Evolutionary conservation across 1,140 invertebrate species (phyloP).

Genomic region (Araneus ventricosus): DNA sequence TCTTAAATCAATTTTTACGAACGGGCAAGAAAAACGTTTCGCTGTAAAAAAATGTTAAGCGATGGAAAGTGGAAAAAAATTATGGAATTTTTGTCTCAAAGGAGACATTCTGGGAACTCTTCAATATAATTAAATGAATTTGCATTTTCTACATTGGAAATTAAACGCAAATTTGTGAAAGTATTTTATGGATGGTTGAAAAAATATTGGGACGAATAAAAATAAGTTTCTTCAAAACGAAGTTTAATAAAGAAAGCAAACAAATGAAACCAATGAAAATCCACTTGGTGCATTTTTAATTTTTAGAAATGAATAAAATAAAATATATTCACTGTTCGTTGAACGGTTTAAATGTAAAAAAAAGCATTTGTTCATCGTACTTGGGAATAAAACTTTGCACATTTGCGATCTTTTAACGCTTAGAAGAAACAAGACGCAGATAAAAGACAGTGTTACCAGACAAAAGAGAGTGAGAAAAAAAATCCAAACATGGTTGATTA

Average conservation of each 20-base stretch:
- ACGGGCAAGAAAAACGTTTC: conserved; percentile 12
- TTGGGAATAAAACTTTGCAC: too few relatives aligned
- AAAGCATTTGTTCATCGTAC: too few relatives aligned
- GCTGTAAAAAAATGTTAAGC: conserved; percentile 18
- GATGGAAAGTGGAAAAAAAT: conserved; percentile 36
- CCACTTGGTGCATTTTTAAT: background rate
- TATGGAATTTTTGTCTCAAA: background rate
- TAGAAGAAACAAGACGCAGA: too few relatives aligned
- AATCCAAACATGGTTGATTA: too few relatives aligned
- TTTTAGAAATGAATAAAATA: background rate
- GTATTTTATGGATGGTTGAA: background rate
- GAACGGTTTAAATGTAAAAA: too few relatives aligned
- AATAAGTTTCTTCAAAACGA: background rate
- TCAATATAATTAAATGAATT: conserved; percentile 71
- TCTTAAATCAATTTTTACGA: conserved; percentile 68
- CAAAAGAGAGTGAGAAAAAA: too few relatives aligned
- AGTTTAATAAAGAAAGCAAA: background rate
- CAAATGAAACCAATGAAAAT: background rate
- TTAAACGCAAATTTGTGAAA: conserved; percentile 31
- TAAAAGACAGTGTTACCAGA: too few relatives aligned
- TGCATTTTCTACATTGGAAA: conserved; percentile 53
- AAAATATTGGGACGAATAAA: background rate
- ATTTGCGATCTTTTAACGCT: too few relatives aligned
- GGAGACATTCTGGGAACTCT: background rate
- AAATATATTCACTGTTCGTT: too few relatives aligned